Conservation (phyloP, 2,888 invertebrate species). For the Polydesmus complanatus region DNA sequence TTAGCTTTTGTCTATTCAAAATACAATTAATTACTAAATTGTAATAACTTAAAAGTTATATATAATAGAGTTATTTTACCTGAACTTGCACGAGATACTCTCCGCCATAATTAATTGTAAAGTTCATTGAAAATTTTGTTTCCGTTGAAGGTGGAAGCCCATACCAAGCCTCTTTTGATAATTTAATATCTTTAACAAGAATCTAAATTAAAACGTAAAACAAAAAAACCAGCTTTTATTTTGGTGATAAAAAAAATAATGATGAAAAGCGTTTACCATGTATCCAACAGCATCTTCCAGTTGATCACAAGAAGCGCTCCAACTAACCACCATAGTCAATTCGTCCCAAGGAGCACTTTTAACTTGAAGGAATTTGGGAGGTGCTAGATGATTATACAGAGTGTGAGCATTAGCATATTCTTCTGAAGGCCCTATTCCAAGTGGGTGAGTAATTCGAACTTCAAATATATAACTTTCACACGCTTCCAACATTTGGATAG, state of each 20-base stretch:
- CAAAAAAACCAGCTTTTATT: neutral
- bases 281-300: conserved; percentile 41
- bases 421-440: conserved; percentile 51
- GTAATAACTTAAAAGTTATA: neutral
- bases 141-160: conserved; percentile 21
- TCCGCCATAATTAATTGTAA: conserved; percentile 37
- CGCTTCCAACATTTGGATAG: conserved; percentile 48
- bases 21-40: neutral
- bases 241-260: neutral
- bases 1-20: conserved; percentile 33
- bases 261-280: conserved; percentile 37
- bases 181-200: conserved; percentile 37
- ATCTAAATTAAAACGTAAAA: conserved; percentile 31
- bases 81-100: conserved; percentile 37
- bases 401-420: conserved; percentile 42
- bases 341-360: conserved; percentile 19
- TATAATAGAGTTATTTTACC: neutral
- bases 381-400: conserved; percentile 46
- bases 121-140: conserved; percentile 25
- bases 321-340: conserved; percentile 45
- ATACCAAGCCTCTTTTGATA: conserved; percentile 31
- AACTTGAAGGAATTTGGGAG: conserved; percentile 52
- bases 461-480: conserved; percentile 61
- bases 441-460: conserved; percentile 49
- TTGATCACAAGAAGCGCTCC: conserved; percentile 55